Evolutionary conservation across 92 coral and sea anemone genomes (phyloP), one percentile per base, ranked within the genome.

Genomic region (Zoanthus sansibaricus): DNA sequence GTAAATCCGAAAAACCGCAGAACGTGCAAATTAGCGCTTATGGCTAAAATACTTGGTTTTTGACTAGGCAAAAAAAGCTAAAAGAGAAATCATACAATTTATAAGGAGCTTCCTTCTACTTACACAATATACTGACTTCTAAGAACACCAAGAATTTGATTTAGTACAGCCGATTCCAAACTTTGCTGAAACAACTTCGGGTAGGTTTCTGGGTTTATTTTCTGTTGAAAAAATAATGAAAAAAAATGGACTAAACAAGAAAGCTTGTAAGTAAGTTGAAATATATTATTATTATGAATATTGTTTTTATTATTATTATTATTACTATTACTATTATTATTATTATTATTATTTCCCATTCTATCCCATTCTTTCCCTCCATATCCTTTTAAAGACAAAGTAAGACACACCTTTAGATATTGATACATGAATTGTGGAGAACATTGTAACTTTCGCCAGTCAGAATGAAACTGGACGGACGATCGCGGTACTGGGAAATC

Each of bases 141-240:
- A 32, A 91, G 86, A 9, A 95, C 79, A 4, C 82, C 59, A n/a
- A 95, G 79, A 51, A 97, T 95, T 64, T 94, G 86, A 13, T 84
- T 86, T 88, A 97, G 80, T 77, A 92, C 78, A 11, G 92, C 88
- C 0, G 98, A 89, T 77, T 97, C 99, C 32, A 97, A 83, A 61
- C 97, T 91, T 75, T 95, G 98, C 64, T 96, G 98, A 72, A 97
- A 90, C 77, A 97, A 87, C 89, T 93, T 97, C 14, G 98, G 87
- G 70, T 93, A 94, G 1, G 86, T 76, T 78, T 90, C 92, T 9
- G 99, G 97, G 54, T 79, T 83, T 69, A 96, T 96, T 70, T 92
- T 89, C 99, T 96, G 86, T n/a, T 62, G 82, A 52, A 56, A 82
- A 25, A 25, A 25, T 25, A 25, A 25, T 25, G 25, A 25, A 25